Percentiles rank a stretch among this genome's conserved stretches.
Conservation (phyloP, 2,888 invertebrate species). For the Cryptosula pallasiana region DNA sequence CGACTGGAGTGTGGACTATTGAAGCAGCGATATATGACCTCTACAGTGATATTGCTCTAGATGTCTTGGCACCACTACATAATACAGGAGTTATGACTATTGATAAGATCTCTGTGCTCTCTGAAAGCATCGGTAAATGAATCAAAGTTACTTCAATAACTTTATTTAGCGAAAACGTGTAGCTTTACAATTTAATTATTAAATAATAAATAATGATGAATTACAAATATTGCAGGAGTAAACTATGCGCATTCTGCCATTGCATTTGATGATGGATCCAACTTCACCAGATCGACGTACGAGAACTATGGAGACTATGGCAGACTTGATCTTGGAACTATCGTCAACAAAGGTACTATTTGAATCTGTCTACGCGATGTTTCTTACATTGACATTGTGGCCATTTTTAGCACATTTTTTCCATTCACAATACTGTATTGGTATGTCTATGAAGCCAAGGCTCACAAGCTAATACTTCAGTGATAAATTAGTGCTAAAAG, state of each 20-base stretch:
- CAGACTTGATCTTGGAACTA: background rate
- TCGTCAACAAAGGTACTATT: constrained; percentile 13
- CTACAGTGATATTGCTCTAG: constrained; percentile 23
- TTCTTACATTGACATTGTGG: too few relatives aligned
- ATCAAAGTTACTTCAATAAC: too few relatives aligned
- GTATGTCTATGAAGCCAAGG: too few relatives aligned
- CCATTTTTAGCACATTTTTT: too few relatives aligned
- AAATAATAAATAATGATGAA: too few relatives aligned
- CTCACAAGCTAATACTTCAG: too few relatives aligned
- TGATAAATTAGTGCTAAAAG: too few relatives aligned
- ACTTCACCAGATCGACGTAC: background rate
- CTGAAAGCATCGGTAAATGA: background rate
- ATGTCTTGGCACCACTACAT: constrained; percentile 16
- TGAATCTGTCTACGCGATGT: too few relatives aligned
- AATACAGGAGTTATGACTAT: background rate
- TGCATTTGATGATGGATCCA: constrained; percentile 2
- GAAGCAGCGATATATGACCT: constrained; percentile 12
- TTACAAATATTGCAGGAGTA: background rate
- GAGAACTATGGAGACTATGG: constrained; percentile 19
- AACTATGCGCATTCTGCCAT: background rate
- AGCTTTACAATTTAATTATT: too few relatives aligned
- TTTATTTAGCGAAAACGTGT: too few relatives aligned
- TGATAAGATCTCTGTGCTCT: background rate
- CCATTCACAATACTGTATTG: too few relatives aligned
- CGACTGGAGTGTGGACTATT: constrained; percentile 17